Conservation (phyloP, 92 coral and sea anemone species). For the Bergia puertoricense region DNA sequence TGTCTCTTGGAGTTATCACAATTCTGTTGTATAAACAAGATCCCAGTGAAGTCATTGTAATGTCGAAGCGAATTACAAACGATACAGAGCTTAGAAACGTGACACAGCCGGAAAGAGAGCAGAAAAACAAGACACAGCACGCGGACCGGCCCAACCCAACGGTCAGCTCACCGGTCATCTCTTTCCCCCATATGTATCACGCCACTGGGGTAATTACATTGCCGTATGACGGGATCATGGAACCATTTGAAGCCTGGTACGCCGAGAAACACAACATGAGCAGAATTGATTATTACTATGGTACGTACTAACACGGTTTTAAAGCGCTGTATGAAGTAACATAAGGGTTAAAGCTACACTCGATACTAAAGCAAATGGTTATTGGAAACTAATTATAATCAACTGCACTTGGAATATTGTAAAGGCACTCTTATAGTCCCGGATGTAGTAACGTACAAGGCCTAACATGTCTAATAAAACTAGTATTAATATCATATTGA, state of each 20-base stretch:
- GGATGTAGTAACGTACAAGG: too few relatives aligned
- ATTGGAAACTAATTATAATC: background rate
- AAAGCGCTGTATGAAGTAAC: background rate
- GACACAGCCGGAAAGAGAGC: background rate
- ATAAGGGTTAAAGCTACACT: background rate
- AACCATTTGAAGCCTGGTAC: conserved; percentile 59
- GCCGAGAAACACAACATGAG: conserved; percentile 55
- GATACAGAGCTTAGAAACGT: conserved; percentile 23
- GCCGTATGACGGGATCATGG: conserved; percentile 62
- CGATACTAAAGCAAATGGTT: background rate
- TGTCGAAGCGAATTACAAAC: conserved; percentile 38
- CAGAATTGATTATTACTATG: conserved; percentile 57
- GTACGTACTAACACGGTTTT: conserved; percentile 11
- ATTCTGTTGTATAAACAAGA: conserved; percentile 26
- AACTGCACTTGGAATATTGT: background rate
- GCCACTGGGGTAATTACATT: conserved; percentile 56
- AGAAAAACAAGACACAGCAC: conserved; percentile 4
- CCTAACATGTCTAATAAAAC: too few relatives aligned
- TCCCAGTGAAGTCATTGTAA: background rate
- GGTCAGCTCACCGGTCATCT: background rate
- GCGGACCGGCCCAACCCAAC: background rate
- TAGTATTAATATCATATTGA: too few relatives aligned
- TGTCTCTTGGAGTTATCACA: conserved; percentile 23
- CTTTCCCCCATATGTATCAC: conserved; percentile 51
- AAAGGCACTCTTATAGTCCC: too few relatives aligned